A percentile compares a stretch with the other conserved stretches of the same genome.
Conservation (phyloP, 1,140 invertebrate genomes). For the Oncopeltus fasciatus region DNA sequence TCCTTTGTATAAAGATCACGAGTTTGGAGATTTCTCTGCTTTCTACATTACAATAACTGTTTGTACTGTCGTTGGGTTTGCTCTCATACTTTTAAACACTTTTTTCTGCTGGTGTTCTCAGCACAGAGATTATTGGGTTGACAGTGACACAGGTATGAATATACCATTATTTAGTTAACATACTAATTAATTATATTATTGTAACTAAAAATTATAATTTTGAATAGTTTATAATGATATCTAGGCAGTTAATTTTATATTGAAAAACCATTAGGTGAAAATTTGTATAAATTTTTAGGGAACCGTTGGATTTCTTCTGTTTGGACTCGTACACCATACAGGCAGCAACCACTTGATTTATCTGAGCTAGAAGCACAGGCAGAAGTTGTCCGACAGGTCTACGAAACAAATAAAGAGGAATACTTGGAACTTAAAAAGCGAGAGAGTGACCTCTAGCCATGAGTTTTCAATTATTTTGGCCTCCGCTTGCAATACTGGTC, state of each 20-base stretch:
- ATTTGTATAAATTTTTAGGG: no score
- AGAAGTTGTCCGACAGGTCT: slow-evolving; percentile 25
- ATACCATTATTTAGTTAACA: no score
- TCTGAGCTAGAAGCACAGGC: slow-evolving; percentile 45
- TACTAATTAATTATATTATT: no score
- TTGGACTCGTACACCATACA: slow-evolving; percentile 65
- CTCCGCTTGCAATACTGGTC: slow-evolving; percentile 50
- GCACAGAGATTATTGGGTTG: slow-evolving; percentile 63
- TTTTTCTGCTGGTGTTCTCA: slow-evolving; percentile 63
- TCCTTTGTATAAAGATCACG: slow-evolving; percentile 43
- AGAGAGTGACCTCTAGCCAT: slow-evolving; percentile 61
- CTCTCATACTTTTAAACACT: slow-evolving; percentile 57
- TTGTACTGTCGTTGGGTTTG: slow-evolving; percentile 50
- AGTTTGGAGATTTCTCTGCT: slow-evolving; percentile 49
- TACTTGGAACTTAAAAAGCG: slow-evolving; percentile 61
- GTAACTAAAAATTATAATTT: no score
- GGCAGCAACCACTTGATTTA: slow-evolving; percentile 66
- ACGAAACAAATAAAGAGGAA: slow-evolving; percentile 25
- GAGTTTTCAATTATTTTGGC: slow-evolving; percentile 49
- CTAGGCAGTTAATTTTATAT: no score
- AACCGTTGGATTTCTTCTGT: slow-evolving; percentile 69
- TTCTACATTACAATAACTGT: slow-evolving; percentile 67
- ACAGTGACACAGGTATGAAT: slow-evolving; percentile 56
- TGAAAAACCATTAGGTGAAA: no score
- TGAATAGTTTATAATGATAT: no score